phyloP scores from a whole-genome alignment of 2,113 vertebrate species.

The Hemichromis elongatus region DNA sequence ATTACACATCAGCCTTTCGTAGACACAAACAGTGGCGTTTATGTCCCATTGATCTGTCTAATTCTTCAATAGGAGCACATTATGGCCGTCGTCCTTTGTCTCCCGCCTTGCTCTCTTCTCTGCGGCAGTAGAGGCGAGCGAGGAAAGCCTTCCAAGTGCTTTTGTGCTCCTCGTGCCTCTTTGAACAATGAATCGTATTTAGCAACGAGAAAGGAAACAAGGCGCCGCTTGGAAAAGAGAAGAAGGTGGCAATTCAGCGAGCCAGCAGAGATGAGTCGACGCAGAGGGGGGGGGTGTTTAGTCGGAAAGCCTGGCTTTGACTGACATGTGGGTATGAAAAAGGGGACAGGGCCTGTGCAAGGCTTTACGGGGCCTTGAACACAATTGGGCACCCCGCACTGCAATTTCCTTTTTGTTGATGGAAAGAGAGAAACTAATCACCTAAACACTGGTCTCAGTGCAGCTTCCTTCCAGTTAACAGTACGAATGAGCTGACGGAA shows the following conservation, averaged over 20 bases:
- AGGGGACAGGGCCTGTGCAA: neutral
- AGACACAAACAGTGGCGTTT: slow-evolving; percentile 38
- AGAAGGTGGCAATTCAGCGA: neutral
- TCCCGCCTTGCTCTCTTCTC: slow-evolving; percentile 14
- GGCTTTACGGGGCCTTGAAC: neutral
- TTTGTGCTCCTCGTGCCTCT: slow-evolving; percentile 42
- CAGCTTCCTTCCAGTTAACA: neutral
- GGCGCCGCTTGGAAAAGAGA: neutral
- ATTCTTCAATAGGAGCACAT: slow-evolving; percentile 42
- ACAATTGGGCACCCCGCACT: neutral
- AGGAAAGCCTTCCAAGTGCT: slow-evolving; percentile 24
- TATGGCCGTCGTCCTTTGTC: slow-evolving; percentile 29
- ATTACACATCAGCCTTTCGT: slow-evolving; percentile 46
- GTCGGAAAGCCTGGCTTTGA: neutral
- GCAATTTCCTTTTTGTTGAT: neutral
- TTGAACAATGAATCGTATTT: slow-evolving; percentile 58
- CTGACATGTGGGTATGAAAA: neutral
- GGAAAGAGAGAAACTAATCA: neutral
- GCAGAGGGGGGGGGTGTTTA: too few species aligned
- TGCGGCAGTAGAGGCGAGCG: neutral
- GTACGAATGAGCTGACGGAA: neutral
- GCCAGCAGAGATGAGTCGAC: slow-evolving; percentile 1
- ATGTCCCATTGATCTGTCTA: slow-evolving; percentile 46
- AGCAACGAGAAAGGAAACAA: neutral
- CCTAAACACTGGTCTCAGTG: neutral